These are phyloP conservation scores for Thereva nobilitata DNA, from an alignment of 2,888 invertebrate species.

Conservation along the genomic window DNA sequence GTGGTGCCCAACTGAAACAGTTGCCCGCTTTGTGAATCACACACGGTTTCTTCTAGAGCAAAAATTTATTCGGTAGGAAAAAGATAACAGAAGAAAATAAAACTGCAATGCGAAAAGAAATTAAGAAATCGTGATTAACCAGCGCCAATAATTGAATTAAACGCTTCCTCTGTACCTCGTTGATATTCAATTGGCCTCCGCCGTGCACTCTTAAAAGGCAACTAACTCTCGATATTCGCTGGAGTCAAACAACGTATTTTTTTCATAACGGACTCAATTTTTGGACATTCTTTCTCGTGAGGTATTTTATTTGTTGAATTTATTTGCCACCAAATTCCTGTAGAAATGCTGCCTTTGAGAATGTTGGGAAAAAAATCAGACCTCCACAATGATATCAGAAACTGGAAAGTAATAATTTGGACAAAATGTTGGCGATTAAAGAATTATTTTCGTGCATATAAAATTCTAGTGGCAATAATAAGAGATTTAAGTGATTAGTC, in stretches of 20 bases:
- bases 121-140: conserved; percentile 11
- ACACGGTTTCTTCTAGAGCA: neutral
- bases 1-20: conserved; percentile 16
- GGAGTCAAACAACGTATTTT: neutral
- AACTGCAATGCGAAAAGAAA: conserved; percentile 19
- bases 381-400: no score
- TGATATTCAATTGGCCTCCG: conserved; percentile 21
- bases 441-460: no score
- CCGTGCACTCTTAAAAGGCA: conserved; percentile 18
- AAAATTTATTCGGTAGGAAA: neutral
- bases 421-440: no score
- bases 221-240: conserved; percentile 12
- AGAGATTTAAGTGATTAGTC: no score
- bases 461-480: no score
- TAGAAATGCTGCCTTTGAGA: no score
- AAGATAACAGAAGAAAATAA: conserved; percentile 2
- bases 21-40: conserved; percentile 20
- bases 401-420: no score
- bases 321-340: no score
- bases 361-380: no score
- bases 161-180: conserved; percentile 23
- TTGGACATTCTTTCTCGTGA: no score
- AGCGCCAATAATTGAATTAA: conserved; percentile 23
- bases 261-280: conserved; percentile 9
- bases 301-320: no score